A percentile compares a stretch with the other conserved stretches of the same genome.
Conservation (phyloP, 1,140 invertebrate genomes). For the Acromyrmex heyeri region DNA sequence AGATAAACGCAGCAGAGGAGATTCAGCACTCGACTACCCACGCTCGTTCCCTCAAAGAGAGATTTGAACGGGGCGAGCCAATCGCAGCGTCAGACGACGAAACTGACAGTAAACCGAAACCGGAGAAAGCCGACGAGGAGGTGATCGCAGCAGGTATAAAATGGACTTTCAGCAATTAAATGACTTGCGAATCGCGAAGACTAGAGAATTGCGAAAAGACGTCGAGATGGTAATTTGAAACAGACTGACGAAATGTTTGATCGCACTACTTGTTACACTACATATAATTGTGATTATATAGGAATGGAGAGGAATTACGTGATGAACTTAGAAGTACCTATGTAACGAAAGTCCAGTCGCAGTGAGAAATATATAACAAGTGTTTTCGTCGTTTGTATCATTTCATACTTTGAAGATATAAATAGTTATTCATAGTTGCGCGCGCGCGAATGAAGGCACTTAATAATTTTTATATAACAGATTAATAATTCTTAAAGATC, state of each 20-base stretch:
- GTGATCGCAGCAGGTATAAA: slow-evolving; percentile 93
- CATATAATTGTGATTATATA: neutral
- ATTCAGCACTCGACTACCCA: slow-evolving; percentile 89
- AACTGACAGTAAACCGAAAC: slow-evolving; percentile 85
- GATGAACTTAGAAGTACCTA: neutral
- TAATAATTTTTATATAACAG: neutral
- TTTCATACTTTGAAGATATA: neutral
- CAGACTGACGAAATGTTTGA: slow-evolving; percentile 5
- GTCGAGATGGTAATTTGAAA: neutral
- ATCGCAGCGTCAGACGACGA: slow-evolving; percentile 88
- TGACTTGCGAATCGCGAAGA: slow-evolving; percentile 25
- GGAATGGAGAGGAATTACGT: neutral
- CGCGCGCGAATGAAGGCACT: neutral
- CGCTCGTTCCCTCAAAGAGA: slow-evolving; percentile 92
- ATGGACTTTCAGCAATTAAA: slow-evolving; percentile 30
- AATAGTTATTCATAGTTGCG: neutral
- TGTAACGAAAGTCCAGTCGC: neutral
- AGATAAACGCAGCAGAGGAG: slow-evolving; percentile 89
- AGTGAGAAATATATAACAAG: neutral
- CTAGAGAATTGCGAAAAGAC: slow-evolving; percentile 1
- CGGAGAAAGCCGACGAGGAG: slow-evolving; percentile 91
- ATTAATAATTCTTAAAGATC: neutral
- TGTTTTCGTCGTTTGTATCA: neutral
- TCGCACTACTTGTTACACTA: neutral
- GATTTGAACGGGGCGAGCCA: slow-evolving; percentile 93